A percentile compares a stretch with the other conserved stretches of the same genome.
Evolutionary conservation across 2,888 invertebrate genomes (phyloP).

Genomic region (Aricia artaxerxes): DNA sequence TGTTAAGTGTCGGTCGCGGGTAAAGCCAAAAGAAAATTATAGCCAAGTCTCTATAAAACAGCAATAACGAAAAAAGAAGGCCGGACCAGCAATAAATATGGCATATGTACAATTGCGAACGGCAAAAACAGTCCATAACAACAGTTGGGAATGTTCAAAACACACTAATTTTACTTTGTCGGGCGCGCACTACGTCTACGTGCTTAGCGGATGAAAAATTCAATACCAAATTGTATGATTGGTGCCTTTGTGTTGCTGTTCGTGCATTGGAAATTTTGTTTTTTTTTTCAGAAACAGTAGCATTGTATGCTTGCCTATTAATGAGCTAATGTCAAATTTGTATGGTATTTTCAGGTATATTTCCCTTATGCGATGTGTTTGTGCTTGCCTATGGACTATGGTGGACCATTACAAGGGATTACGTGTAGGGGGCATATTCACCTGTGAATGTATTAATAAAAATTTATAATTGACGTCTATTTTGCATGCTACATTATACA

Average conservation of each 20-base stretch:
- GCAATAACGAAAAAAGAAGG: conserved; percentile 3
- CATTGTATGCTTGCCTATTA: neutral
- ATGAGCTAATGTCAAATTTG: neutral
- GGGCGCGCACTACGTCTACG: conserved; percentile 36
- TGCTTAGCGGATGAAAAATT: conserved; percentile 45
- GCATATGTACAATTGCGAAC: conserved; percentile 30
- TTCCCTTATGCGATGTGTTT: neutral
- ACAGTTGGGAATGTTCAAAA: conserved; percentile 43
- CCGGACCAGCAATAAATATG: conserved; percentile 26
- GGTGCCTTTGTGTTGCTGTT: conserved; percentile 42
- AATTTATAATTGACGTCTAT: neutral
- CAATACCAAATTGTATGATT: conserved; percentile 46
- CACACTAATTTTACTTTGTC: conserved; percentile 45
- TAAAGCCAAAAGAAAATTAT: neutral
- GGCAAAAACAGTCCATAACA: conserved; percentile 44
- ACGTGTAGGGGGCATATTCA: neutral
- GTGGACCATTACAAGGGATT: neutral
- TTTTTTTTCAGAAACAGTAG: conserved; percentile 29
- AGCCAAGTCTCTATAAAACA: neutral
- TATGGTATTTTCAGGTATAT: neutral
- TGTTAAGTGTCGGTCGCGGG: neutral
- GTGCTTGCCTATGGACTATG: neutral
- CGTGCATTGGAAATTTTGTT: conserved; percentile 39
- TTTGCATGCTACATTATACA: neutral
- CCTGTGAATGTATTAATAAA: neutral